These are phyloP conservation scores for Lagria hirta DNA, from an alignment of 2,888 invertebrate species.

Conservation along the genomic window DNA sequence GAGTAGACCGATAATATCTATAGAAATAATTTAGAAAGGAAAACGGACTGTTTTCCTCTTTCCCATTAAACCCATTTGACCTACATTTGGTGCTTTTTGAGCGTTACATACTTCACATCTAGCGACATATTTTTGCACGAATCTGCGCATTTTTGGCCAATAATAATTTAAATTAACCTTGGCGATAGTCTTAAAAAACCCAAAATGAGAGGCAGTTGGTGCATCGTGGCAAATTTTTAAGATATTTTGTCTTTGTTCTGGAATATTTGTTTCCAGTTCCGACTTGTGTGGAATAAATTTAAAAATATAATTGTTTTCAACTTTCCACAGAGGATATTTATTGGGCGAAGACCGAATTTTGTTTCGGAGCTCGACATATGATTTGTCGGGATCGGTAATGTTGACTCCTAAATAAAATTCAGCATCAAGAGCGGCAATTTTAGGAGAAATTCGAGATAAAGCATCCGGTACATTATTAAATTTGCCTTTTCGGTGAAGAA, in stretches of 20 bases:
- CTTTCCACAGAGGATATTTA: constrained; percentile 4
- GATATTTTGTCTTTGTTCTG: constrained; percentile 21
- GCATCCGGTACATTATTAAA: constrained; percentile 38
- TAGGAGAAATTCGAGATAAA: constrained; percentile 1
- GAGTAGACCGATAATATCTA: constrained; percentile 26
- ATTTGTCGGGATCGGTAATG: background rate
- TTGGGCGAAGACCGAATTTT: constrained; percentile 2
- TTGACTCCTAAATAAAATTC: background rate
- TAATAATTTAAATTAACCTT: constrained; percentile 10
- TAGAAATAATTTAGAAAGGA: constrained; percentile 26
- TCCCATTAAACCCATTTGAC: constrained; percentile 21
- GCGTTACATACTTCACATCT: constrained; percentile 16
- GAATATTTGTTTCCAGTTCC: constrained; percentile 12
- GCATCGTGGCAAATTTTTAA: constrained; percentile 28
- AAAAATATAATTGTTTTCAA: constrained; percentile 4
- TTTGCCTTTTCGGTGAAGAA: constrained; percentile 35
- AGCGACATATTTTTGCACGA: constrained; percentile 19
- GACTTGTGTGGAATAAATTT: constrained; percentile 1
- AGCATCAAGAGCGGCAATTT: constrained; percentile 1
- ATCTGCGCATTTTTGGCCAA: constrained; percentile 17
- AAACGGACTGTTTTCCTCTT: constrained; percentile 12
- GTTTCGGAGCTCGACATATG: background rate
- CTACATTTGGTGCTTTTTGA: constrained; percentile 18
- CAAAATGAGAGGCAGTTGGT: constrained; percentile 30
- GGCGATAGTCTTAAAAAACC: constrained; percentile 19